Evolutionary conservation across 1,140 invertebrate species (phyloP).

Genomic region (Homarus americanus): DNA sequence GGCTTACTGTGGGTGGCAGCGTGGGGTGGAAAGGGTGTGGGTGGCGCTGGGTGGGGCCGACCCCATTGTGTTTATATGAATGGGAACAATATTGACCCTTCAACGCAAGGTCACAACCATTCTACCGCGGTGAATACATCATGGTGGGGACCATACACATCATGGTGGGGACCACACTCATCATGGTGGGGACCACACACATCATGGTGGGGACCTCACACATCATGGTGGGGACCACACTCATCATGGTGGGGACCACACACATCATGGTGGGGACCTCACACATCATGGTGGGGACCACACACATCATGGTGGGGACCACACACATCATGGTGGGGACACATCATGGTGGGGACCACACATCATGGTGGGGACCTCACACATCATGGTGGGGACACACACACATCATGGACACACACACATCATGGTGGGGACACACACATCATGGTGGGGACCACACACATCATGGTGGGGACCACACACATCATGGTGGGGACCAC

Average conservation of each 20-base stretch:
- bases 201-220: not conserved
- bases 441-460: too few species aligned
- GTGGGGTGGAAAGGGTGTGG: conserved; percentile 24
- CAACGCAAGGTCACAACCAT: conserved; percentile 13
- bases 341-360: too few species aligned
- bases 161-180: not conserved
- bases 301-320: not conserved
- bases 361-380: too few species aligned
- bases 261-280: not conserved
- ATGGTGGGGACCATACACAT: not conserved
- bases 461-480: too few species aligned
- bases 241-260: not conserved
- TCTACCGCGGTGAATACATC: not conserved
- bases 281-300: not conserved
- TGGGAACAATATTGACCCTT: conserved; percentile 46
- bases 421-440: too few species aligned
- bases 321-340: not conserved
- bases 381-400: too few species aligned
- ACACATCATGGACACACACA: too few species aligned
- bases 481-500: too few species aligned
- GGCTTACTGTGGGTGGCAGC: conserved; percentile 22
- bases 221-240: not conserved
- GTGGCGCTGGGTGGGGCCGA: conserved; percentile 24
- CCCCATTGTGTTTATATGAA: conserved; percentile 51
- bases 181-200: not conserved